Base-by-base conservation (phyloP, 2,888 invertebrate species). In the Apodemia zela region DNA sequence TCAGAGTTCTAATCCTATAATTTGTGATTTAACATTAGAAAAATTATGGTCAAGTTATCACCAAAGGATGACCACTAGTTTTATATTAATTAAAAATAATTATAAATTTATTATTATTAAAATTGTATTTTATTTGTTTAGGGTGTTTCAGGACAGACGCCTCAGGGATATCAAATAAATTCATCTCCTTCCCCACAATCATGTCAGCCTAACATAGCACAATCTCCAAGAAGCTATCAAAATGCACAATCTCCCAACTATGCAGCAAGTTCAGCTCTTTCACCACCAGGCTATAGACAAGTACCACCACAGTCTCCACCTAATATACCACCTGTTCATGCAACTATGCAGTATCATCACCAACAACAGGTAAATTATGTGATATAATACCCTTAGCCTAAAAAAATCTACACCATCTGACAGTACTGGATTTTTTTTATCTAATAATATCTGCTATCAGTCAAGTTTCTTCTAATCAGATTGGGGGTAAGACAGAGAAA, bases 81-180 rank as follows among this genome's bases (percentile, higher is more conserved):
- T n/a, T n/a, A n/a, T n/a, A n/a, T n/a, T n/a, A n/a, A n/a, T n/a
- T n/a, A n/a, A n/a, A n/a, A 13, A 38, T 38, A 10, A 10, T 13
- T 38, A 13, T 13, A 11, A 35, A 35, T 35, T 8, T 2, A 38
- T 38, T 13, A 38, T 38, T 3, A 38, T 2, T 13, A 38, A 38
- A 38, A 10, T 1, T 38, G 38, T 38, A 38, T 60, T 35, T 49
- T 25, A 21, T 60, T 59, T 35, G 60, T 65, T 68, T 71, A 89
- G 87, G 82, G 84, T 75, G 82, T 87, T 58, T 80, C 89, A 47
- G 83, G 82, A 17, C 93, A 89, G 68, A 82, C 92, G 6, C 87
- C 93, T 21, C 93, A 93, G 72, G 88, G 88, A 63, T 93, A 93
- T 67, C 93, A 93, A 80, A 93, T 92, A 57, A 93, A 93, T 66